Evolutionary conservation across 2,797 vertebrate genomes (phyloP).

Genomic region (Carapus acus): DNA sequence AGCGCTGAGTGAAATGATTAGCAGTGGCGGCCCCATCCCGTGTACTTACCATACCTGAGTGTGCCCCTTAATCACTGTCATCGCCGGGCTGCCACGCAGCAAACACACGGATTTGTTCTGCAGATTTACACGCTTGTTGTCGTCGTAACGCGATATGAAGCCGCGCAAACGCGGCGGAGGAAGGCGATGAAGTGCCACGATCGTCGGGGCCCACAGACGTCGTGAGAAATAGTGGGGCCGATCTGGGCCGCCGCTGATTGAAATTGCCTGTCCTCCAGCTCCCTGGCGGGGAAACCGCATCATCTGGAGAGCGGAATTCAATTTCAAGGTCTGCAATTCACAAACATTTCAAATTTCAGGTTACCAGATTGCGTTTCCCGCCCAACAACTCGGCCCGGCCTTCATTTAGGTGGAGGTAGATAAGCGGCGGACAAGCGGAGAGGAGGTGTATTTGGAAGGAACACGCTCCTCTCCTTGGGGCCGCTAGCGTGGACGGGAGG

Average conservation of each 20-base stretch:
- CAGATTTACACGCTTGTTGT: neutral
- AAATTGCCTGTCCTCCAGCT: slow-evolving; percentile 14
- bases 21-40: no score
- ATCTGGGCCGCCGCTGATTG: slow-evolving; percentile 14
- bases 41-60: no score
- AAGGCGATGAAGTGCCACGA: slow-evolving; percentile 10
- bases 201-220: neutral
- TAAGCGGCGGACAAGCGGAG: neutral
- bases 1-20: no score
- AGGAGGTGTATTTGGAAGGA: neutral
- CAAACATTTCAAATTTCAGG: neutral
- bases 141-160: neutral
- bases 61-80: no score
- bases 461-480: neutral
- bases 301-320: slow-evolving; percentile 10
- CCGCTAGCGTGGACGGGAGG: slow-evolving; percentile 10
- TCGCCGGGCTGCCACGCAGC: no score
- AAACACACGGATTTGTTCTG: no score
- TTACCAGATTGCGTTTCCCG: neutral
- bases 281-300: slow-evolving; percentile 1
- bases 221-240: slow-evolving; percentile 7
- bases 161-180: neutral
- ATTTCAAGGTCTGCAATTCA: slow-evolving; percentile 21
- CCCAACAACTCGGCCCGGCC: neutral
- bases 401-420: neutral